phyloP scores from a whole-genome alignment of 2,888 invertebrate genomes.

The Escarpia spicata region DNA sequence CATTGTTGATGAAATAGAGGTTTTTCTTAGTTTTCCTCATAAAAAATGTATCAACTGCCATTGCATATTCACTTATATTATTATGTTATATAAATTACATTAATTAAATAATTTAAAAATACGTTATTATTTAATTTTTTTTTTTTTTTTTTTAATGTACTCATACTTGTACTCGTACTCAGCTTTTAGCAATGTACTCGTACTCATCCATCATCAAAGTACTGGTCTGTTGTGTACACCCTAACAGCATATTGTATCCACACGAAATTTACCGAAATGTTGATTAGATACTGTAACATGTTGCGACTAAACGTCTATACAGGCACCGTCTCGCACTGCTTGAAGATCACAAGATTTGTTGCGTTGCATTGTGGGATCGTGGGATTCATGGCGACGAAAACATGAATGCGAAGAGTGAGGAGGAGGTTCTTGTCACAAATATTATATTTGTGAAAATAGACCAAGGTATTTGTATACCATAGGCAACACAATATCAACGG shows the following conservation, averaged over 20 bases:
- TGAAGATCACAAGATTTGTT: background rate
- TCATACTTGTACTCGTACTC: no score
- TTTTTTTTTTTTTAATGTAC: no score
- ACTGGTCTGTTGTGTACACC: no score
- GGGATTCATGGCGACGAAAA: conserved; percentile 16
- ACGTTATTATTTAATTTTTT: no score
- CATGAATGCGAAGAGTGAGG: conserved; percentile 5
- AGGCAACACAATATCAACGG: background rate
- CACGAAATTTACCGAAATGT: background rate
- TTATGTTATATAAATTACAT: no score
- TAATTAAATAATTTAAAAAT: no score
- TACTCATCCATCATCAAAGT: no score
- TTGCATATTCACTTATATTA: no score
- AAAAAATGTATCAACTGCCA: no score
- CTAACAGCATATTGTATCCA: background rate
- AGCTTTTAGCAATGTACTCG: no score
- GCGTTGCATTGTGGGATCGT: conserved; percentile 16
- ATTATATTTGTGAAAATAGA: conserved; percentile 13
- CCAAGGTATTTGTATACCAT: background rate
- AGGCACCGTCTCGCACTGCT: background rate
- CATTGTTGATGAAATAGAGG: no score
- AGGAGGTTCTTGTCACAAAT: conserved; percentile 13
- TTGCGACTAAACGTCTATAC: background rate
- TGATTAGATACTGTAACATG: background rate
- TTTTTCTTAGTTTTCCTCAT: no score